phyloP scores from a whole-genome alignment of 2,113 vertebrate genomes.

The Corvus cornix region DNA sequence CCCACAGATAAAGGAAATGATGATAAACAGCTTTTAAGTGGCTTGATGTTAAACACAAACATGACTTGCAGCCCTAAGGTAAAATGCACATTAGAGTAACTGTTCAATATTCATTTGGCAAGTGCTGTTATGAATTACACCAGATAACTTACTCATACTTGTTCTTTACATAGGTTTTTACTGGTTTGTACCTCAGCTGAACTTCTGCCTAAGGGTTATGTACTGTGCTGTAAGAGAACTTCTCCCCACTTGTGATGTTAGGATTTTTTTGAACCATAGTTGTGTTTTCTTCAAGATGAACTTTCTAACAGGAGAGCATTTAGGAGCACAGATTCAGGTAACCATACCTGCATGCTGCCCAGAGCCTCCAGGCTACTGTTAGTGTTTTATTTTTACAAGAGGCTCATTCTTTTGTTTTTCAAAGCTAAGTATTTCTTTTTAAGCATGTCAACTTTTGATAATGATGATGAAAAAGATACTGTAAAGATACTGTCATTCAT shows the following conservation, averaged over 20 bases:
- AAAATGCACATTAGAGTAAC: constrained; percentile 16
- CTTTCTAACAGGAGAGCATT: neutral
- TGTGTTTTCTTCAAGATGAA: neutral
- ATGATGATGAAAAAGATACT: neutral
- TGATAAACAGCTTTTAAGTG: constrained; percentile 64
- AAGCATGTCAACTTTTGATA: neutral
- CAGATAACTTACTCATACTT: neutral
- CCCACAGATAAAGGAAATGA: constrained; percentile 54
- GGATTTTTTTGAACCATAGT: neutral
- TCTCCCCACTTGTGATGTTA: neutral
- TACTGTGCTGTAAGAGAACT: neutral
- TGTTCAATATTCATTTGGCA: constrained; percentile 62
- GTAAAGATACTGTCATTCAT: neutral
- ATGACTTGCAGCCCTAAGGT: constrained; percentile 63
- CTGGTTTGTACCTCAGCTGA: neutral
- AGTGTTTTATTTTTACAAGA: neutral
- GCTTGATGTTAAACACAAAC: constrained; percentile 60
- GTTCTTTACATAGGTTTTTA: neutral
- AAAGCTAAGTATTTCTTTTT: neutral
- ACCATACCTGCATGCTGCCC: neutral
- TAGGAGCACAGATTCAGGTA: neutral
- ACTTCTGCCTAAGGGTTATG: neutral
- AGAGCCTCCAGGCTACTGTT: neutral
- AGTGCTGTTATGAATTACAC: neutral
- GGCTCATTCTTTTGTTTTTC: neutral